Evolutionary conservation across 2,113 vertebrate genomes (phyloP).

Genomic region (Corythornis vintsioides): DNA sequence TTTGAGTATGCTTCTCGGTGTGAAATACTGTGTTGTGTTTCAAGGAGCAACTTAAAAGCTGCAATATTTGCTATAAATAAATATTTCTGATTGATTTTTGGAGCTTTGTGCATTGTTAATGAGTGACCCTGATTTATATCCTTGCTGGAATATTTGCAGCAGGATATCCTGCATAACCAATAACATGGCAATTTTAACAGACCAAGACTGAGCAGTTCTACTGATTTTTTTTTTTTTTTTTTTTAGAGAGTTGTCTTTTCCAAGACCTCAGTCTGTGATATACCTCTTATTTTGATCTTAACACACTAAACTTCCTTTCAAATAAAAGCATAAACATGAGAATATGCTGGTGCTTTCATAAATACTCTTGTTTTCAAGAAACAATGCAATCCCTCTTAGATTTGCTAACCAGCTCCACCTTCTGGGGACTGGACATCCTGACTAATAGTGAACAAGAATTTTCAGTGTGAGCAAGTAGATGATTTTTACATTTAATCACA

Average conservation of each 20-base stretch:
- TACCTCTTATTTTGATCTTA: not conserved
- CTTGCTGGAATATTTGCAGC: not conserved
- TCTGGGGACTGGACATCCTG: slow-evolving; percentile 31
- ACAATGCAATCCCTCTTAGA: not conserved
- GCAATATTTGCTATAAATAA: not conserved
- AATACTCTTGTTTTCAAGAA: not conserved
- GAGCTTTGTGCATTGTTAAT: not conserved
- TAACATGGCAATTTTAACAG: not conserved
- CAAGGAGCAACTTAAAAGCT: not conserved
- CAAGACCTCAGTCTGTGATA: not conserved
- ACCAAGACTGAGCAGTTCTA: not conserved
- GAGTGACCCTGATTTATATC: not conserved
- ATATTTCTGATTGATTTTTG: not conserved
- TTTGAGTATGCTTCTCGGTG: not conserved
- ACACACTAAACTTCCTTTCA: not conserved
- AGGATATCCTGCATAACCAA: not conserved
- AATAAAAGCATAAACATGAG: not conserved
- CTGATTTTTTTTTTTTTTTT: not conserved
- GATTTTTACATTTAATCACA: not conserved
- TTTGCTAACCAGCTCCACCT: slow-evolving; percentile 71
- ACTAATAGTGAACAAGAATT: not conserved
- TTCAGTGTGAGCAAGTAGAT: not conserved
- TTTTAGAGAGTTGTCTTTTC: not conserved
- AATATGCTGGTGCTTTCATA: not conserved
- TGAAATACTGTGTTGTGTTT: not conserved